Percentiles rank a stretch among this genome's conserved stretches.
Conservation (phyloP, 1,140 invertebrate genomes). For the Trachymyrmex cornetzi region DNA sequence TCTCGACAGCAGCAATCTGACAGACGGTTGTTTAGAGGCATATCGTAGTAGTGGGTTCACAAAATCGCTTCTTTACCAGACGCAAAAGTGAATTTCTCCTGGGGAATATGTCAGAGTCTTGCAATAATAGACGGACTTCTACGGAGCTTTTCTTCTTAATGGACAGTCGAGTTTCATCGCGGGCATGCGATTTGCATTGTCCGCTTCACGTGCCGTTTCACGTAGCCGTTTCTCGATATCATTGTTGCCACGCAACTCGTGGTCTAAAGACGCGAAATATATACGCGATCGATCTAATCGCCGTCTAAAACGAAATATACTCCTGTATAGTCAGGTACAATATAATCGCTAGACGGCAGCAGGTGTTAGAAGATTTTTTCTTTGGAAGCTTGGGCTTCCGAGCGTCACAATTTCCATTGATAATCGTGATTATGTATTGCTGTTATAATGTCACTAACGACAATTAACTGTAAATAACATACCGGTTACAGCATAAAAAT, state of each 20-base stretch:
- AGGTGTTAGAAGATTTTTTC: not conserved
- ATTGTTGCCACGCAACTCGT: constrained; percentile 29
- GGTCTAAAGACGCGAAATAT: constrained; percentile 10
- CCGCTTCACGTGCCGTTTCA: constrained; percentile 59
- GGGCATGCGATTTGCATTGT: constrained; percentile 66
- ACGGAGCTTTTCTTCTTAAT: constrained; percentile 53
- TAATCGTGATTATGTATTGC: not conserved
- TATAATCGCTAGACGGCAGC: not conserved
- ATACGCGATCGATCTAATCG: constrained; percentile 15
- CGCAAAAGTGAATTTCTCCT: constrained; percentile 1
- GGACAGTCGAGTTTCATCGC: constrained; percentile 17
- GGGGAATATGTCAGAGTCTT: constrained; percentile 23
- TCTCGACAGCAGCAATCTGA: constrained; percentile 38
- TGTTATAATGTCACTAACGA: not conserved
- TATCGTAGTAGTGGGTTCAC: not conserved
- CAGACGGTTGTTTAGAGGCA: constrained; percentile 32
- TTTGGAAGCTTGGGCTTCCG: not conserved
- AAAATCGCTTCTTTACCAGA: constrained; percentile 5
- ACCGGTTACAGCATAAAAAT: not conserved
- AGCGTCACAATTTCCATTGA: not conserved
- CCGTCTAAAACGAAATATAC: constrained; percentile 11
- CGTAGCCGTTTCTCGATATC: constrained; percentile 58
- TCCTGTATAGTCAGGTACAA: not conserved
- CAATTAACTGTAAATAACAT: constrained; percentile 4
- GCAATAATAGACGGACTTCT: constrained; percentile 57